Conservation (phyloP, 1,140 invertebrate species). For the Drosophila orena region DNA sequence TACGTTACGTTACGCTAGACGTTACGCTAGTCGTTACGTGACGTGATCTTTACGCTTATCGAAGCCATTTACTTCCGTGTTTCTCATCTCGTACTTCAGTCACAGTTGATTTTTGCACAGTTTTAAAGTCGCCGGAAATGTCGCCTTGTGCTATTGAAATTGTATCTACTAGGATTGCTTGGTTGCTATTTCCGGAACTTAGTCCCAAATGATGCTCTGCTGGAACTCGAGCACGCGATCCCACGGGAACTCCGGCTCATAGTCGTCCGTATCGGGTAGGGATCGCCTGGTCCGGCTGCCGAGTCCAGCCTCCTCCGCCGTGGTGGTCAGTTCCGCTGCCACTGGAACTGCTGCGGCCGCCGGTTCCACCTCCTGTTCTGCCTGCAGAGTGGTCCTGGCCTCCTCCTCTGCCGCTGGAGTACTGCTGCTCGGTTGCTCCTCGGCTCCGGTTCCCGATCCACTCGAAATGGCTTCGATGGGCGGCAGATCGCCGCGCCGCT, state of each 20-base stretch:
- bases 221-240: slow-evolving; percentile 80
- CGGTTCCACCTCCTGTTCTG: slow-evolving; percentile 42
- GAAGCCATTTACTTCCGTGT: slow-evolving; percentile 36
- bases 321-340: slow-evolving; percentile 33
- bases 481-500: slow-evolving; percentile 72
- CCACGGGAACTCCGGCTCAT: slow-evolving; percentile 80
- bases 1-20: slow-evolving; percentile 48
- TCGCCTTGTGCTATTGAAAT: slow-evolving; percentile 61
- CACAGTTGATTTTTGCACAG: slow-evolving; percentile 68
- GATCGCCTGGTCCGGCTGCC: slow-evolving; percentile 58
- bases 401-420: slow-evolving; percentile 74
- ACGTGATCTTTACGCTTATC: slow-evolving; percentile 36
- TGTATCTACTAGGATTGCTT: slow-evolving; percentile 56
- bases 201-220: slow-evolving; percentile 79
- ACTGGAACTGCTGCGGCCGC: slow-evolving; percentile 24
- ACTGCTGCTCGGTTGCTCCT: slow-evolving; percentile 59
- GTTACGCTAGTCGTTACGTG: slow-evolving; percentile 45
- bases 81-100: slow-evolving; percentile 58
- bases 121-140: slow-evolving; percentile 10
- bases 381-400: slow-evolving; percentile 69
- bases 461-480: slow-evolving; percentile 69
- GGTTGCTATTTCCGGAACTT: slow-evolving; percentile 19
- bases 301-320: slow-evolving; percentile 20
- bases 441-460: slow-evolving; percentile 31
- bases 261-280: slow-evolving; percentile 46